A percentile compares a stretch with the other conserved stretches of the same genome.
Conservation (phyloP, 2,888 invertebrate species). For the Gnatocerus cornutus region DNA sequence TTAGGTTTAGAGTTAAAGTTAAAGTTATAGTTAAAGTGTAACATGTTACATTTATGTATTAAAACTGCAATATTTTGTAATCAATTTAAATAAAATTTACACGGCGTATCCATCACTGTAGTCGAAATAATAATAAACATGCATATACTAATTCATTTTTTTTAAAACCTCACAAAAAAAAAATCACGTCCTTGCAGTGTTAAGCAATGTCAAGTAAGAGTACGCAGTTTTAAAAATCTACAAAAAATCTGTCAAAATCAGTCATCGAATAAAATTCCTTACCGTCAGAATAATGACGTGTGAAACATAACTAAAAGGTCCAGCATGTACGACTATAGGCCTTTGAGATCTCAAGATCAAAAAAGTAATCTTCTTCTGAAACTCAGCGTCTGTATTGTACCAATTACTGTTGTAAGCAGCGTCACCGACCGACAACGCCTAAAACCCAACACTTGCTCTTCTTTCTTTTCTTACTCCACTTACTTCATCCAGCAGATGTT, state of each 20-base stretch:
- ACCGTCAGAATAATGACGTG: slow-evolving; percentile 1
- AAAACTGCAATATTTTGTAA: no score
- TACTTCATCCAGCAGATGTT: slow-evolving; percentile 19
- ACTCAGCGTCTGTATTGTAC: slow-evolving; percentile 13
- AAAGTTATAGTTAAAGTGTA: no score
- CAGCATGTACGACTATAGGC: slow-evolving; percentile 15
- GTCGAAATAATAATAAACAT: no score
- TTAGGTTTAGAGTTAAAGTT: no score
- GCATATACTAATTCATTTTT: no score
- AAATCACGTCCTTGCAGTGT: background rate
- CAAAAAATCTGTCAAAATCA: background rate
- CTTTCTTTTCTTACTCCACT: background rate
- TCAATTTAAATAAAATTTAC: no score
- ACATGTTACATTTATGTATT: no score
- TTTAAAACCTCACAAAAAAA: no score
- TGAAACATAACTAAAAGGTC: slow-evolving; percentile 18
- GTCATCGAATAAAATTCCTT: background rate
- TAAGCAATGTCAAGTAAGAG: slow-evolving; percentile 9
- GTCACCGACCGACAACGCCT: slow-evolving; percentile 17
- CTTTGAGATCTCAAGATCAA: slow-evolving; percentile 19
- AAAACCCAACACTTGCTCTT: background rate
- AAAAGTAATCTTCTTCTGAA: slow-evolving; percentile 5
- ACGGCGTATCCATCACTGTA: no score
- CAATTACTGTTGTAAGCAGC: slow-evolving; percentile 18
- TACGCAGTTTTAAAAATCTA: slow-evolving; percentile 24